These are phyloP conservation scores for Seira sanloemensis DNA, from an alignment of 2,888 invertebrate species.

Conservation along the genomic window DNA sequence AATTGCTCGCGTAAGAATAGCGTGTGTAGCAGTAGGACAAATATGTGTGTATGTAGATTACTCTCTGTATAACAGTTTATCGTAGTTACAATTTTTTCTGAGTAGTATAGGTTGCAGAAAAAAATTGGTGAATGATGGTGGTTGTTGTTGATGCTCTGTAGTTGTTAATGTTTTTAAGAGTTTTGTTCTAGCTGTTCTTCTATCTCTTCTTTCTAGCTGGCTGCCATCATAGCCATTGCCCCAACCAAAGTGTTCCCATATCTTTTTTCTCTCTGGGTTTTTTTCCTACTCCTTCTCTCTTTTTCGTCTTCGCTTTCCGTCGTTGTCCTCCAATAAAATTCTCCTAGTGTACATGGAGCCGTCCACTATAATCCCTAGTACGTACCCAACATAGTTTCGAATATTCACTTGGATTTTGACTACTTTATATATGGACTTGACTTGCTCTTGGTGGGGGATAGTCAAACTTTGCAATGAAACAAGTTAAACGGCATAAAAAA, in stretches of 20 bases:
- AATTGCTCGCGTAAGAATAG: constrained; percentile 31
- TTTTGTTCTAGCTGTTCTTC: constrained; percentile 38
- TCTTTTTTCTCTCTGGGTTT: constrained; percentile 39
- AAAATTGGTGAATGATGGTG: constrained; percentile 43
- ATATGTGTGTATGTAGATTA: constrained; percentile 20
- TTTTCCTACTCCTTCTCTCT: constrained; percentile 31
- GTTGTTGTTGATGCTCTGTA: constrained; percentile 62
- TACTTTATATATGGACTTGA: neutral
- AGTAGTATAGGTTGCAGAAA: constrained; percentile 63
- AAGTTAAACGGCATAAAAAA: too few species aligned
- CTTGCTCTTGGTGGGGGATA: neutral
- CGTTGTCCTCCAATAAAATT: constrained; percentile 47
- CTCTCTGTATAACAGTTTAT: constrained; percentile 38
- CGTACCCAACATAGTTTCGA: too few species aligned
- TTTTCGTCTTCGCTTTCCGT: constrained; percentile 52
- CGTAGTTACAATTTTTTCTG: constrained; percentile 49
- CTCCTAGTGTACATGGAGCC: neutral
- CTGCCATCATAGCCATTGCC: constrained; percentile 64
- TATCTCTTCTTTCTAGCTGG: constrained; percentile 54
- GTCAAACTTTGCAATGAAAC: neutral
- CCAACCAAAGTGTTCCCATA: constrained; percentile 62
- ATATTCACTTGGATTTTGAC: neutral
- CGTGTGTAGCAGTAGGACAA: constrained; percentile 28
- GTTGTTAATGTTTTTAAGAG: neutral
- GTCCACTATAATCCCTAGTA: neutral